phyloP scores from a whole-genome alignment of 2,888 invertebrate genomes.

The Patella pellucida region DNA sequence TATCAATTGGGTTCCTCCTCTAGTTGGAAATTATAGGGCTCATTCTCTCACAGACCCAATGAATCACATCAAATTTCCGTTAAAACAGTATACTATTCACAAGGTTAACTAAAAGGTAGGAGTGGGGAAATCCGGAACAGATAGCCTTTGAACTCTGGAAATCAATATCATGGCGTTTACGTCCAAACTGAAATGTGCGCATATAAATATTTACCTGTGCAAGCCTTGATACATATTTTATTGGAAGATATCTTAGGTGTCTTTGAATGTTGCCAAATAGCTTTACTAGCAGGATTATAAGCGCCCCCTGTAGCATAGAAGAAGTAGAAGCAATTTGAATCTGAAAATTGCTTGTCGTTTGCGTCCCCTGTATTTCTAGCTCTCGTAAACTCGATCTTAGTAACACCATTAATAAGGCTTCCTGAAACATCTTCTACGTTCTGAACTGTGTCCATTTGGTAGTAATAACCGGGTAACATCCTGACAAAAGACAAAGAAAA shows the following conservation, averaged over 20 bases:
- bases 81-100: too few relatives aligned
- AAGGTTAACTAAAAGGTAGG: too few relatives aligned
- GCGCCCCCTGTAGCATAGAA: slow-evolving; percentile 42
- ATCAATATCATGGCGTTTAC: too few relatives aligned
- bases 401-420: slow-evolving; percentile 34
- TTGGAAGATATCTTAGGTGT: slow-evolving; percentile 24
- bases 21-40: too few relatives aligned
- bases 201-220: not conserved
- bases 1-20: too few relatives aligned
- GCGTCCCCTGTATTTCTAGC: slow-evolving; percentile 36
- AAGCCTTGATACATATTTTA: slow-evolving; percentile 26
- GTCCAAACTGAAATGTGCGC: too few relatives aligned
- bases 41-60: too few relatives aligned
- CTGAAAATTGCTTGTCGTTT: slow-evolving; percentile 33
- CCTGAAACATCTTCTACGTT: slow-evolving; percentile 34
- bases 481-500: too few relatives aligned
- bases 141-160: too few relatives aligned
- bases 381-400: slow-evolving; percentile 41
- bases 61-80: too few relatives aligned
- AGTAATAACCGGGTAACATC: not conserved
- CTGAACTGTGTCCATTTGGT: slow-evolving; percentile 33
- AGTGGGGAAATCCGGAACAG: too few relatives aligned
- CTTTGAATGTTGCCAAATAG: slow-evolving; percentile 22
- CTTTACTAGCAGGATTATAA: slow-evolving; percentile 7
- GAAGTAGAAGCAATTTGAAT: slow-evolving; percentile 63